Evolutionary conservation across 2,797 vertebrate species (phyloP), one percentile per base, ranked within the genome.

Genomic region (Bufotes viridis): DNA sequence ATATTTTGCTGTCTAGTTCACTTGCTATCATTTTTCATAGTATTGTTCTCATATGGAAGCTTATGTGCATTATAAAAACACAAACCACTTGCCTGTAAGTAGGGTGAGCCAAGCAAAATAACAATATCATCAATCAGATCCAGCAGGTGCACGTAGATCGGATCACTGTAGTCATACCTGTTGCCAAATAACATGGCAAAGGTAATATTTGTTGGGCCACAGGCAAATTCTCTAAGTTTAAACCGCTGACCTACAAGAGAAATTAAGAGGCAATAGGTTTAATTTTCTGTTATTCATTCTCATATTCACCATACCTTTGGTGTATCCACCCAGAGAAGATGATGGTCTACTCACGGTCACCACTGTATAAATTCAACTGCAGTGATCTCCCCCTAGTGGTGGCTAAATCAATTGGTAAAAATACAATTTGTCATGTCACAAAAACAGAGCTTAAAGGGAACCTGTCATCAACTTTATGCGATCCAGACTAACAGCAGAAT

Each of bases 161-260:
- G 91, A 89, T 94, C 91, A 63, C 92, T 88, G 8, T 94, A 94
- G 55, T 93, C 91, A 91, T 93, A 94, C 82, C 93, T 92, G 81
- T 93, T 86, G 89, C 93, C 93, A 89, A 94, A 94, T 87, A 94
- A 22, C 82, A 94, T 80, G 42, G 93, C 92, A 86, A 93, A 93
- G 84, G 93, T 93, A 85, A 94, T 91, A 0, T 94, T 94, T 79
- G 84, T 86, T 3, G 84, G 84, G 7, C 34, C 84, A 55, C 84
- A 86, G 42, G 61, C 15, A 34, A 86, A 86, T 55, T 86, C 84
- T 42, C 49, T 86, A 11, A 86, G 29, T 60, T 20, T 69, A 63
- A 86, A 86, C 4, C 24, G 42, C 24, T 78, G 51, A 26, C 84
- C 84, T 86, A 29, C 58, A 85, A 82, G 22, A 67, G 2, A 78